Evolutionary conservation across 2,113 vertebrate genomes (phyloP).

Genomic region (Microtus ochrogaster): DNA sequence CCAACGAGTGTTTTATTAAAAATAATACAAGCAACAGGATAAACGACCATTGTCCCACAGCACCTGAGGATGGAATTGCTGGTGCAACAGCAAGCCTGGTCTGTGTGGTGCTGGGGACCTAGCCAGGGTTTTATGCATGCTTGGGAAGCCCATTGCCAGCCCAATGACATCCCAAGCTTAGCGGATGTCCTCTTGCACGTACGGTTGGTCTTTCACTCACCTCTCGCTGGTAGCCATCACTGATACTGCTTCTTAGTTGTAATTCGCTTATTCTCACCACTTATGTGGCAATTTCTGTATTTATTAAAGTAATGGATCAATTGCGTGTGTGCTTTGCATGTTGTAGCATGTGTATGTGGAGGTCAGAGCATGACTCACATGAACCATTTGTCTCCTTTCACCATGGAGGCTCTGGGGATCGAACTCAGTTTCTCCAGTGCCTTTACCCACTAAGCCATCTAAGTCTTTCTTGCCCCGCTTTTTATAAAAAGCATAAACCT

Average conservation of each 20-base stretch:
- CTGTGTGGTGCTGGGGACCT: background rate
- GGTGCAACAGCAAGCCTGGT: background rate
- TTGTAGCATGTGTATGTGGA: background rate
- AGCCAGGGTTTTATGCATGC: background rate
- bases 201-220: background rate
- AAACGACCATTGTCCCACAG: too few species aligned
- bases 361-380: background rate
- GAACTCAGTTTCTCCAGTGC: background rate
- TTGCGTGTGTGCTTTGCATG: background rate
- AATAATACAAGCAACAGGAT: too few species aligned
- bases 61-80: too few species aligned
- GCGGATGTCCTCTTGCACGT: background rate
- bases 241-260: background rate
- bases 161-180: background rate
- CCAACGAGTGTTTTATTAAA: too few species aligned
- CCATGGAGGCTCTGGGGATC: background rate
- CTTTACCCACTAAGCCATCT: background rate
- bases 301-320: background rate
- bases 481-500: background rate
- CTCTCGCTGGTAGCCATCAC: background rate
- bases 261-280: background rate
- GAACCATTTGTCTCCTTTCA: background rate
- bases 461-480: too few species aligned
- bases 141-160: background rate
- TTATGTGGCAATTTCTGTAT: background rate